Evolutionary conservation across 2,113 vertebrate genomes (phyloP), one percentile per base, ranked within the genome.

Genomic region (Ursus arctos): DNA sequence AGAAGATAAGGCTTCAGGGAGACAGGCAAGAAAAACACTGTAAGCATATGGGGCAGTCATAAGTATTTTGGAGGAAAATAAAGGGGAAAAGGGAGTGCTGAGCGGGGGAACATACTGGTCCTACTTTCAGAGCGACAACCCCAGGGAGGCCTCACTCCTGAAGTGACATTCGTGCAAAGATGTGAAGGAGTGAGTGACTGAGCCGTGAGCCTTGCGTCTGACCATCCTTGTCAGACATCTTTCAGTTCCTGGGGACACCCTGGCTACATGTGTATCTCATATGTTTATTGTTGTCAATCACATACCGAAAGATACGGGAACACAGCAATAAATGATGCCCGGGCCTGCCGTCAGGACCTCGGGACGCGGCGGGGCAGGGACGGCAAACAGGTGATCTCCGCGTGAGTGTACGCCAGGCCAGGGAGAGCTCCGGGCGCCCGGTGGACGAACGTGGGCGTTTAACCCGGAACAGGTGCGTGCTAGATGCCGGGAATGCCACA

Each of bases 181-280:
- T 26, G 5, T 1, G n/a, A 40, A 55, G 13, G 22, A 55, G 16
- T n/a, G 18, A 31, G 24, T 18, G 53, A 14, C 6, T 2, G 43
- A 84, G n/a, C 55, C n/a, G 1, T 1, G 26, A 43, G 13, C 3
- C 14, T 7, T 1, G 22, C 2, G 2, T 4, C 4, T 0, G 61
- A 63, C 21, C 33, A 2, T 1, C 14, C 10, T 82, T 26, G 31
- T 47, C 36, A 4, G 9, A 4, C 22, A 9, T 2, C 51, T 47
- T 61, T 49, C 36, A 12, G 72, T 19, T n/a, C 61, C 49, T 7
- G 6, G 74, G 12, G 16, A 49, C 6, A 5, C 22, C 19, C 6
- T 0, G 0, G 13, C 6, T 1, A 7, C 65, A 24, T 36, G 63
- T 36, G 0, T 14, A 5, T 4, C 18, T 43, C 7, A 2, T 4